Conservation (phyloP, 2,113 vertebrate genomes). For the Phyllostomus discolor region DNA sequence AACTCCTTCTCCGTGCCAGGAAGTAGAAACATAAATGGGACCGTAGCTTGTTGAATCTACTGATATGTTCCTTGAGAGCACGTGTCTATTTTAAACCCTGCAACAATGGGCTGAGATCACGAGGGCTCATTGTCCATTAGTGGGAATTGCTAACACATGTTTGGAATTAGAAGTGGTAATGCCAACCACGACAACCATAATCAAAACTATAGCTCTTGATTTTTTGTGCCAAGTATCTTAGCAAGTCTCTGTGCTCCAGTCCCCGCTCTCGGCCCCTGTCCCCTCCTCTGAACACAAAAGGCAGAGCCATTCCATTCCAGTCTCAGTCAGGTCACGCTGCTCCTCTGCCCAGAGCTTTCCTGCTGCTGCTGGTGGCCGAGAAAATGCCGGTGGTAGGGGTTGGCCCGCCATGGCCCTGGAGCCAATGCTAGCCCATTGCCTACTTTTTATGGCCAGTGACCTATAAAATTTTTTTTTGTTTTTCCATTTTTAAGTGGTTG, state of each 20-base stretch:
- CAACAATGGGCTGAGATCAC: not conserved
- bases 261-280: not conserved
- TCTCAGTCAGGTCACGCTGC: not conserved
- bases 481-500: not conserved
- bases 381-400: rapidly evolving
- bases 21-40: not conserved
- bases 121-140: not conserved
- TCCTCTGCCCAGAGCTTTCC: not conserved
- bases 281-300: not conserved
- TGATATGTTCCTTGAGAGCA: not conserved
- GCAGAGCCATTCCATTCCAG: not conserved
- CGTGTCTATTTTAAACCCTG: not conserved
- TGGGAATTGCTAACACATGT: not conserved
- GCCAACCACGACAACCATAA: not conserved
- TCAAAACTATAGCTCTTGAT: not conserved
- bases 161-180: not conserved
- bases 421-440: not conserved
- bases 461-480: not conserved
- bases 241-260: not conserved
- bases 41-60: not conserved
- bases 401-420: rapidly evolving
- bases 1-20: not conserved
- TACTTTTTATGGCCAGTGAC: not conserved
- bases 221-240: not conserved
- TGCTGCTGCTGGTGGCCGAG: not conserved